These are phyloP conservation scores for Stenodera caucasica DNA, from an alignment of 2,888 invertebrate species.

Conservation along the genomic window DNA sequence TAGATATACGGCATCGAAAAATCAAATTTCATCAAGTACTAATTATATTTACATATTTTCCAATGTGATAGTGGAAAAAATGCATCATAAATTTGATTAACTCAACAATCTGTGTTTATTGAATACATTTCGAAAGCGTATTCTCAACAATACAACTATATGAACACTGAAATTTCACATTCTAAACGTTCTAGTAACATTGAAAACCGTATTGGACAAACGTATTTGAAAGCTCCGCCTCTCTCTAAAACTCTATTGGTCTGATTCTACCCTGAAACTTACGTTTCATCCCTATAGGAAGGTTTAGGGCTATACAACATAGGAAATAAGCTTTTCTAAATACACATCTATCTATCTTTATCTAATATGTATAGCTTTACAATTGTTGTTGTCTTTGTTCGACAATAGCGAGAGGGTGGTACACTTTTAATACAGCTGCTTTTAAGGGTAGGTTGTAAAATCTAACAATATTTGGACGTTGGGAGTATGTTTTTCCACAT, in stretches of 20 bases:
- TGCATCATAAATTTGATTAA: slow-evolving; percentile 20
- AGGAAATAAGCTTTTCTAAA: slow-evolving; percentile 50
- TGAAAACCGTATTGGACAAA: slow-evolving; percentile 58
- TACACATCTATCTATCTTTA: slow-evolving; percentile 35
- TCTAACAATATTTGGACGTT: slow-evolving; percentile 55
- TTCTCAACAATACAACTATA: slow-evolving; percentile 2
- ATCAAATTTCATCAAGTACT: neutral
- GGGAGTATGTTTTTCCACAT: slow-evolving; percentile 55
- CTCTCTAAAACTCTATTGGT: slow-evolving; percentile 53
- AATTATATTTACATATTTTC: slow-evolving; percentile 2
- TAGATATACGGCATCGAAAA: neutral
- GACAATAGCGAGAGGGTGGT: slow-evolving; percentile 39
- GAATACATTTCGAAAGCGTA: slow-evolving; percentile 9
- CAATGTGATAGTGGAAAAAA: neutral
- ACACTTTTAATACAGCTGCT: slow-evolving; percentile 46
- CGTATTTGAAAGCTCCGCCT: slow-evolving; percentile 56
- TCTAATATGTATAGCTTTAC: slow-evolving; percentile 24
- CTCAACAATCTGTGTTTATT: slow-evolving; percentile 18
- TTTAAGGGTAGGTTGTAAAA: slow-evolving; percentile 51
- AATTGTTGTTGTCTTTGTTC: slow-evolving; percentile 34
- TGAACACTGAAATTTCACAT: slow-evolving; percentile 32
- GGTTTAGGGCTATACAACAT: slow-evolving; percentile 43
- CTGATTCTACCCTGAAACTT: slow-evolving; percentile 54
- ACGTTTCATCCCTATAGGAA: slow-evolving; percentile 56
- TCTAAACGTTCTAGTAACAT: slow-evolving; percentile 46